Evolutionary conservation across 23 tunicate genomes (phyloP).

Genomic region (Diplosoma virens): DNA sequence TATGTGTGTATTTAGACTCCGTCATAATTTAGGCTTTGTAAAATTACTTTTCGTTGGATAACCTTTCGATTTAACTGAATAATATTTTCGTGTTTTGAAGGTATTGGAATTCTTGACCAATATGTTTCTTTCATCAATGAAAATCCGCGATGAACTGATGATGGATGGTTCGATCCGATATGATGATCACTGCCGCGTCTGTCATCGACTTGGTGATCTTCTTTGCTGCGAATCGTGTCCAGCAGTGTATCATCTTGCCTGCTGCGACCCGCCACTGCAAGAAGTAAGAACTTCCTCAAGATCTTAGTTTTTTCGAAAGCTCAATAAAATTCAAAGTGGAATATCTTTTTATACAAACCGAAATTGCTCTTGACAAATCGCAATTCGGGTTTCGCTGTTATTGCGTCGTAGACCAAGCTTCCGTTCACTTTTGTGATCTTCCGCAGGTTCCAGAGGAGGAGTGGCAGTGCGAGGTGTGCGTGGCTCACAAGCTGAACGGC

Average conservation of each 20-base stretch:
- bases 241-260: constrained; percentile 92
- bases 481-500: constrained; percentile 75
- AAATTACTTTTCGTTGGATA: no score
- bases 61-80: background rate
- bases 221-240: constrained; percentile 94
- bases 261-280: constrained; percentile 73
- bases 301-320: no score
- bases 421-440: no score
- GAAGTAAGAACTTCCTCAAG: constrained; percentile 59
- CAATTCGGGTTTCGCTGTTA: no score
- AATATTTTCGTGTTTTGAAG: constrained; percentile 26
- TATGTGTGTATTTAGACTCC: no score
- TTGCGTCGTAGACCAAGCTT: no score
- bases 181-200: constrained; percentile 89
- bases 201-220: constrained; percentile 84
- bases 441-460: constrained; percentile 83
- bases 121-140: constrained; percentile 51
- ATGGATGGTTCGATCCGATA: constrained; percentile 83
- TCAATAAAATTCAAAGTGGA: no score
- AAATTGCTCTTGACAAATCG: no score
- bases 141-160: constrained; percentile 89
- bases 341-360: no score
- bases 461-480: constrained; percentile 93
- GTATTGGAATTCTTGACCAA: constrained; percentile 68
- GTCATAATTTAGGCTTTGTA: no score